phyloP scores from a whole-genome alignment of 2,797 vertebrate species.

The Paguma larvata region DNA sequence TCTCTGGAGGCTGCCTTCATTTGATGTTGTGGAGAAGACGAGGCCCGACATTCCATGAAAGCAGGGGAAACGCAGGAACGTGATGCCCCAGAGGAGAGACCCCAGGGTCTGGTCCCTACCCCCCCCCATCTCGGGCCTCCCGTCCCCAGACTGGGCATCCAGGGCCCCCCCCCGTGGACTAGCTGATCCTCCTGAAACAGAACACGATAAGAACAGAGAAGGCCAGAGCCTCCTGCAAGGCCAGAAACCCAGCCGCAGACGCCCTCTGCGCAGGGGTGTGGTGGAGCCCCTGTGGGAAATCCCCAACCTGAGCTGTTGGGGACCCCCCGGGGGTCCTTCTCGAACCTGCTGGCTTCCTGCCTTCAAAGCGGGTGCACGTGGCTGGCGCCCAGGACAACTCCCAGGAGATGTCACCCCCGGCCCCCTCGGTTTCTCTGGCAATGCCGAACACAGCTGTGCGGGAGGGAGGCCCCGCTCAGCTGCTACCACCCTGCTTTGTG shows the following conservation, averaged over 20 bases:
- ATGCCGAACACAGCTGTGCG: neutral
- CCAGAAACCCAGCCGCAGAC: neutral
- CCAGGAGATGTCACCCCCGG: neutral
- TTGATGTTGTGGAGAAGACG: neutral
- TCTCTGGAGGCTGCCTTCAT: neutral
- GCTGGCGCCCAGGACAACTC: neutral
- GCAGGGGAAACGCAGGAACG: neutral
- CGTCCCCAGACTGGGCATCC: neutral
- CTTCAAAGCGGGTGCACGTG: accelerated
- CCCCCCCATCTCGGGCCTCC: no score
- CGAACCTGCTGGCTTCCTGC: neutral
- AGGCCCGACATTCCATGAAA: neutral
- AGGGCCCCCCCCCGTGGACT: neutral
- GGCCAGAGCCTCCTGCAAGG: neutral
- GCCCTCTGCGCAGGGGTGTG: neutral
- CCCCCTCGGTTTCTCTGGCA: neutral
- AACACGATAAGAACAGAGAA: neutral
- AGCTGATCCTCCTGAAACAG: neutral
- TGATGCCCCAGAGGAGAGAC: neutral
- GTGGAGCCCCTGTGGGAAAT: neutral
- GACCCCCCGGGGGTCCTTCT: neutral
- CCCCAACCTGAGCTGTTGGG: accelerated
- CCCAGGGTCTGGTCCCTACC: no score
- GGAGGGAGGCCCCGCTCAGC: neutral
- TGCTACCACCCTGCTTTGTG: neutral